A percentile compares a stretch with the other conserved stretches of the same genome.
These are phyloP conservation scores for Nemopilema nomurai DNA, from an alignment of 30 jellyfish, hydroid and myxozoan genomes.

Conservation along the genomic window DNA sequence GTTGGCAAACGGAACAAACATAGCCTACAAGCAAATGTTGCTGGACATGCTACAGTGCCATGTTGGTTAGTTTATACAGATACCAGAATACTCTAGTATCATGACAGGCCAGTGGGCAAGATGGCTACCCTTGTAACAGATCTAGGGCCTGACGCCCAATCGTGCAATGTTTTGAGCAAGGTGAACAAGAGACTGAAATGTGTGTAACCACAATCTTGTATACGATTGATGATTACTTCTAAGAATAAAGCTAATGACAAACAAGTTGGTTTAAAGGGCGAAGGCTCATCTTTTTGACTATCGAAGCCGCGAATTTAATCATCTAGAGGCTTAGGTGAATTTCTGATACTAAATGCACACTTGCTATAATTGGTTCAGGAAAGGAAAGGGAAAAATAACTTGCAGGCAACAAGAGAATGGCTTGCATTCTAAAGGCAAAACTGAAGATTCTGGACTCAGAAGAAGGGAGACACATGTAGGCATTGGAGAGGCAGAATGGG, in stretches of 20 bases:
- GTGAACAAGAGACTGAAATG: not conserved
- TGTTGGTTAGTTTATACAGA: not conserved
- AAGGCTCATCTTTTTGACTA: not conserved
- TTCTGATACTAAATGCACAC: not conserved
- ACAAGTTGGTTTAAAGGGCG: not conserved
- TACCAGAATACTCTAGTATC: no score
- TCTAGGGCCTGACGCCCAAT: not conserved
- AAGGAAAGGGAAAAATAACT: no score
- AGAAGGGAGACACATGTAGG: not conserved
- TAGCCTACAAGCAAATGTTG: not conserved
- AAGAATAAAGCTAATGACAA: not conserved
- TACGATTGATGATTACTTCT: not conserved
- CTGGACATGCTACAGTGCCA: no score
- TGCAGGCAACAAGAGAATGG: no score
- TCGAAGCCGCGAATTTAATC: not conserved
- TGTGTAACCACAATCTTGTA: not conserved
- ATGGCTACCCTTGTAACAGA: not conserved
- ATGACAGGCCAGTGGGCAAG: no score
- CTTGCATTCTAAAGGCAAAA: no score
- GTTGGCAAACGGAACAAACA: not conserved
- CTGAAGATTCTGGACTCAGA: not conserved
- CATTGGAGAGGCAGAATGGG: not conserved
- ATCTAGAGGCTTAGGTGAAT: no score
- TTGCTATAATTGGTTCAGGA: not conserved
- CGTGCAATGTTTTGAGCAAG: not conserved